phyloP scores from a whole-genome alignment of 2,797 vertebrate species.

The Pipistrellus nathusii region DNA sequence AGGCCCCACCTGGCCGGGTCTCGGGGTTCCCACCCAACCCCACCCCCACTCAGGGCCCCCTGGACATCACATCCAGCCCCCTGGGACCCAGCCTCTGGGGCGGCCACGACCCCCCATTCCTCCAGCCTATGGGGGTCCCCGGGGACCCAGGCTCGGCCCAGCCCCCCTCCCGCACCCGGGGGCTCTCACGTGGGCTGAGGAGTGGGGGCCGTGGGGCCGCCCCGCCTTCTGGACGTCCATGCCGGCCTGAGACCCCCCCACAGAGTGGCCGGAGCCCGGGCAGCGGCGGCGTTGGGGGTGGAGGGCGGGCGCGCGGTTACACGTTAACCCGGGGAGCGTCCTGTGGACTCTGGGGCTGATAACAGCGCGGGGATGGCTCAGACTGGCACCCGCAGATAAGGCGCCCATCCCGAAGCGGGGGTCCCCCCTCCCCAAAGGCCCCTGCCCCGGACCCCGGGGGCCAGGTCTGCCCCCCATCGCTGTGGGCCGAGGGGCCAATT shows the following conservation, averaged over 20 bases:
- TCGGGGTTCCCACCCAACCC: no score
- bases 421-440: background rate
- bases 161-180: rapidly evolving
- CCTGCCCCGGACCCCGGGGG: no score
- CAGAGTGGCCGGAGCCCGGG: background rate
- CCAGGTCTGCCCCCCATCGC: no score
- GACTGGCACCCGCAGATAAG: background rate
- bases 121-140: background rate
- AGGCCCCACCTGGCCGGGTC: no score
- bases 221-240: background rate
- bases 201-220: background rate
- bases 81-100: background rate
- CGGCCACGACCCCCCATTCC: background rate
- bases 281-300: background rate
- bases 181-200: constrained; percentile 58
- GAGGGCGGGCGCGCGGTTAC: constrained; percentile 57
- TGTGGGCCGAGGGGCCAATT: no score
- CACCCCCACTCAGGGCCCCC: background rate
- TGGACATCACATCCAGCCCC: background rate
- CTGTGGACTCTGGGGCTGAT: constrained; percentile 79
- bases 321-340: constrained; percentile 77
- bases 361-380: background rate
- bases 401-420: background rate
- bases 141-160: background rate
- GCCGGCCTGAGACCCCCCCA: background rate